A percentile compares a stretch with the other conserved stretches of the same genome.
These are phyloP conservation scores for Forbesichthys agassizii DNA, from an alignment of 2,113 vertebrate genomes.

Conservation along the genomic window DNA sequence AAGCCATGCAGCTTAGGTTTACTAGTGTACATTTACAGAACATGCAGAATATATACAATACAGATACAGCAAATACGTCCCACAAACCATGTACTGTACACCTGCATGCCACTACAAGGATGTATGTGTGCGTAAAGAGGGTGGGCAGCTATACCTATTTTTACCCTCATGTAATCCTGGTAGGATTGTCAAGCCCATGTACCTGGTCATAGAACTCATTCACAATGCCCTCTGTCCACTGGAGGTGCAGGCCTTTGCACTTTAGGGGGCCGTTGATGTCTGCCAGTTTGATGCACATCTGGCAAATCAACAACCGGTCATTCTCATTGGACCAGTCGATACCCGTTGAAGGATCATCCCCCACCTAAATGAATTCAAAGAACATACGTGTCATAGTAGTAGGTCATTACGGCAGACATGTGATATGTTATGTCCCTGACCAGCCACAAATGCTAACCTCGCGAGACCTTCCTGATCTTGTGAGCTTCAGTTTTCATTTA, in stretches of 20 bases:
- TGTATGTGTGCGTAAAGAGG: neutral
- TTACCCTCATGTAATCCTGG: neutral
- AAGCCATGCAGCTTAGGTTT: constrained; percentile 11
- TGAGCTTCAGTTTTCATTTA: no score
- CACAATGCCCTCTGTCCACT: constrained; percentile 98
- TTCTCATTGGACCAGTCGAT: constrained; percentile 99
- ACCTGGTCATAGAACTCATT: constrained; percentile 99
- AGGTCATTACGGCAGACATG: neutral
- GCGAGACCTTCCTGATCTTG: no score
- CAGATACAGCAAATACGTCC: neutral
- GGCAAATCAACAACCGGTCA: constrained; percentile 93
- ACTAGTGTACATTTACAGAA: no score
- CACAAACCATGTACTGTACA: neutral
- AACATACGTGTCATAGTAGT: constrained; percentile 6
- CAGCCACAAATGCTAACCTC: no score
- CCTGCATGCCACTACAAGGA: neutral
- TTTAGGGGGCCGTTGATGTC: constrained; percentile 98
- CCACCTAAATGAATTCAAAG: constrained; percentile 78
- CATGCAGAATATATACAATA: neutral
- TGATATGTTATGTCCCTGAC: neutral
- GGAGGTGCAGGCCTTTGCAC: constrained; percentile 91
- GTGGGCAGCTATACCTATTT: no score
- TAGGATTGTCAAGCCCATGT: neutral
- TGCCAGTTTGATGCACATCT: constrained; percentile 98
- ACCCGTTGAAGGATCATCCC: constrained; percentile 87